Evolutionary conservation across 1,140 invertebrate species (phyloP).

Genomic region (Lasaia peninsularis): DNA sequence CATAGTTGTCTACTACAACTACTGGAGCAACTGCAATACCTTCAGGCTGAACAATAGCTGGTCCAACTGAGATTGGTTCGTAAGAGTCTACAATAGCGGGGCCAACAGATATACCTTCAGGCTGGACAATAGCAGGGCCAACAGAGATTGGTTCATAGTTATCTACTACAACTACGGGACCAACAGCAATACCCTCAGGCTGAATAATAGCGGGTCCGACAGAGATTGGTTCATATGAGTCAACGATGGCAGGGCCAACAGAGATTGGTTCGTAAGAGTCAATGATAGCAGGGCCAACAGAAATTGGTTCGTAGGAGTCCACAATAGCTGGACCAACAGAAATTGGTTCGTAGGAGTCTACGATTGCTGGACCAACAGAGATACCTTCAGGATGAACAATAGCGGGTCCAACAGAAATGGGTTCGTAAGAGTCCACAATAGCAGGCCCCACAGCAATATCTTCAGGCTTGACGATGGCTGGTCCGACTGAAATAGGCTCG

Average conservation of each 20-base stretch:
- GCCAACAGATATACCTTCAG: not conserved
- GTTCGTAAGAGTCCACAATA: constrained; percentile 18
- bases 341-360: not conserved
- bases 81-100: constrained; percentile 20
- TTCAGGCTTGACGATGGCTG: constrained; percentile 14
- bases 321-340: not conserved
- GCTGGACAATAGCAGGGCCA: constrained; percentile 16
- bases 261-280: not conserved
- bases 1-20: not conserved
- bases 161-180: constrained; percentile 22
- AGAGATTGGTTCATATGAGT: constrained; percentile 14
- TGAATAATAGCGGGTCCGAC: constrained; percentile 5
- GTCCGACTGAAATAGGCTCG: constrained; percentile 7
- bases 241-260: constrained; percentile 6
- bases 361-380: not conserved
- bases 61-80: too few relatives aligned
- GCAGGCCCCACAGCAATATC: constrained; percentile 14
- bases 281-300: constrained; percentile 12
- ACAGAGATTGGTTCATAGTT: constrained; percentile 18
- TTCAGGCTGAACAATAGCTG: not conserved
- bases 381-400: constrained; percentile 18
- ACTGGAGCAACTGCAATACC: not conserved
- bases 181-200: too few relatives aligned
- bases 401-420: constrained; percentile 9
- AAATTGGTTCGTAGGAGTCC: not conserved